Evolutionary conservation across 2,113 vertebrate species (phyloP), one percentile per base, ranked within the genome.

Genomic region (Solenodon paradoxus): DNA sequence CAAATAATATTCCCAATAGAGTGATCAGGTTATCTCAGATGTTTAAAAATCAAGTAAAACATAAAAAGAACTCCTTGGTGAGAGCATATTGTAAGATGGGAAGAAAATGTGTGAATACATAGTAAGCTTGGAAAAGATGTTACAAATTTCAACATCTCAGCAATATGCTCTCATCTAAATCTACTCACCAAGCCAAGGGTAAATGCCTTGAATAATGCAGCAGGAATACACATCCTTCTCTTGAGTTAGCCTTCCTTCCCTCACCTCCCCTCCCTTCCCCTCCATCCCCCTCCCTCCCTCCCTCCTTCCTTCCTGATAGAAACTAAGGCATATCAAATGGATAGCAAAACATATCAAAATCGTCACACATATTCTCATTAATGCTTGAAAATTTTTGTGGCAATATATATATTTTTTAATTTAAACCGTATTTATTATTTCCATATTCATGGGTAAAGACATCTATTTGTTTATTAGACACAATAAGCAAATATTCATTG

Each of bases 11-110:
- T 16, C 24, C 32, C 32, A 83, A 85, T 95, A 87, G 90, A 64
- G 57, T 12, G 77, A 92, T 84, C 35, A 20, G 5, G 32, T 59
- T 94, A 10, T 88, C 68, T 97, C 71, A n/a, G 57, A 71, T 20
- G 68, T 49, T 92, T 24, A 86, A 95, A 97, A 69, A 55, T 38
- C 84, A 94, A 97, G 97, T 93, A 97, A 97, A 88, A 68, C 26
- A 97, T 94, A 42, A 95, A 96, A 97, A 92, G n/a, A 49, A 85
- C 20, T 5, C 9, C 28, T 66, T 26, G 77, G 26, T 57, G 40
- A 35, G 81, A 49, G 7, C 53, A 35, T 81, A 47, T 40, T 15
- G 69, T 55, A 7, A 92, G 30, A 64, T 9, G 28, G 32, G 74
- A 2, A 35, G 9, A 49, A 96, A 90, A 69, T 0, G 35, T 88